Evolutionary conservation across 2,888 invertebrate species (phyloP), one percentile per base, ranked within the genome.

Genomic region (Cecidostiba fungosa): DNA sequence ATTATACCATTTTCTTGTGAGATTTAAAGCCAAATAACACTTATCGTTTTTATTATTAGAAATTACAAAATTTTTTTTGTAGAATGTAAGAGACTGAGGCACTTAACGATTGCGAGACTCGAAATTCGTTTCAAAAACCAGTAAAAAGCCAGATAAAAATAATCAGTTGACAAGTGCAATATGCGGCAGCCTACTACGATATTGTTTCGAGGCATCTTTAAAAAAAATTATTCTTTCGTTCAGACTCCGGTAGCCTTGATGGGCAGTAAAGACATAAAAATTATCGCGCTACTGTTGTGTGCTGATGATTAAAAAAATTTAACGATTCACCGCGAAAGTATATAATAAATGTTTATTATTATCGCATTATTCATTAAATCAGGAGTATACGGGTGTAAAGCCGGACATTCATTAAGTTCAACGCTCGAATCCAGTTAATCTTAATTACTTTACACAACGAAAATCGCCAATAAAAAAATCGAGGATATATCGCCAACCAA

Each of bases 281-380:
- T 84, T 66, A 78, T 84, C 43, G 29, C 19, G 62, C 62, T 78
- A 72, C 77, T 73, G 62, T 78, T 77, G 39, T 16, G 19, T 26
- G 54, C 29, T 70, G 29, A 70, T 76, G 14, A 69, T 77, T 77
- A 70, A 69, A 83, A 78, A 54, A 73, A 39, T 74, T 69, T 79
- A 39, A 76, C 84, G 74, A 74, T 54, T 70, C 54, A 74, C 23
- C 74, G 23, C 50, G 59, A 39, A 84, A 78, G 66, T 43, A 43
- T 43, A 43, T 43, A 73, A 66, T 78, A 84, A 84, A 79, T 39
- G 69, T 76, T 84, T 79, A 84, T 85, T 77, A 43, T 54, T 19
- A 77, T 72, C 62, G 54, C 59, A 76, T 72, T 81, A 76, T 72
- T 77, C 72, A 76, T 84, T 80, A 54, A 84, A 79, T 84, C 43